Conservation (phyloP, 2,797 vertebrate genomes). For the Nannoperca australis region DNA sequence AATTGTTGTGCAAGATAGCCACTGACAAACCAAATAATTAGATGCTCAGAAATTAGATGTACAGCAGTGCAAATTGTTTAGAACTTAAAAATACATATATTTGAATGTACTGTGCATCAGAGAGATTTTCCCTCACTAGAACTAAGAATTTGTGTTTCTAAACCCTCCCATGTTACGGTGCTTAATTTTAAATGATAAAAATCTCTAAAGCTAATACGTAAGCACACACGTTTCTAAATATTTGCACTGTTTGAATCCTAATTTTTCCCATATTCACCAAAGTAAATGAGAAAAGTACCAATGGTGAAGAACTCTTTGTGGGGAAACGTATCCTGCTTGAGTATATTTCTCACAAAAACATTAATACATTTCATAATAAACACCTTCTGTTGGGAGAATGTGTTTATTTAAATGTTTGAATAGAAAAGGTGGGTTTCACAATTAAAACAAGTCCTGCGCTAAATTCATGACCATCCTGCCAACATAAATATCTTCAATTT, state of each 20-base stretch:
- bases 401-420: constrained; percentile 10
- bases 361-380: background rate
- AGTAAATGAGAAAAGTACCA: constrained; percentile 11
- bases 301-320: constrained; percentile 11
- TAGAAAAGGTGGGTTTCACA: background rate
- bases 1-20: constrained; percentile 5
- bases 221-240: background rate
- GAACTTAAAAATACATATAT: background rate
- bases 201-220: background rate
- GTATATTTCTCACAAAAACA: background rate
- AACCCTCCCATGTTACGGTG: background rate
- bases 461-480: background rate
- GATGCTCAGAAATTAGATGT: background rate
- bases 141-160: background rate
- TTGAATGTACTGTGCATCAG: background rate
- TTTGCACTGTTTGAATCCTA: constrained; percentile 11
- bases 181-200: constrained; percentile 12
- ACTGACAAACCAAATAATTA: constrained; percentile 8
- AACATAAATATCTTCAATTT: background rate
- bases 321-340: background rate
- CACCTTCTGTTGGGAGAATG: background rate
- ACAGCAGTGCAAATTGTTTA: background rate
- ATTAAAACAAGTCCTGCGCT: background rate
- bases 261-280: background rate
- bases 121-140: constrained; percentile 7